Evolutionary conservation across 2,888 invertebrate species (phyloP).

Genomic region (Charanyca ferruginea): DNA sequence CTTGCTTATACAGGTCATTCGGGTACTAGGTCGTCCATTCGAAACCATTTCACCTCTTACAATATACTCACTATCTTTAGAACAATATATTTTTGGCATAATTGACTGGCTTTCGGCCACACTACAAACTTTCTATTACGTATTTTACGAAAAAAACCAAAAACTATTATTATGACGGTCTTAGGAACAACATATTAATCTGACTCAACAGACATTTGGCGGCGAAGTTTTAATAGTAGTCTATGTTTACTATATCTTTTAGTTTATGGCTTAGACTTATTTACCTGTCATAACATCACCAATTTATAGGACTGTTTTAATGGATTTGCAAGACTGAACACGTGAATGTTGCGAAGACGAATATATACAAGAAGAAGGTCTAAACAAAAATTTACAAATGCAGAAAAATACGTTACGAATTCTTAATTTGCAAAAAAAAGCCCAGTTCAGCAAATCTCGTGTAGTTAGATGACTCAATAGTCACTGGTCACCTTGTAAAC

Average conservation of each 20-base stretch:
- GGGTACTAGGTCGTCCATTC: slow-evolving; percentile 57
- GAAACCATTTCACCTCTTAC: slow-evolving; percentile 58
- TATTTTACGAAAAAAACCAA: slow-evolving; percentile 13
- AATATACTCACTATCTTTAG: slow-evolving; percentile 48
- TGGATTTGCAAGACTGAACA: slow-evolving; percentile 9
- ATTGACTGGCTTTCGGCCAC: slow-evolving; percentile 44
- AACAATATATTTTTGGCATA: slow-evolving; percentile 66
- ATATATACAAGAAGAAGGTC: neutral
- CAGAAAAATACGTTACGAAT: no score
- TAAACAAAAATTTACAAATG: neutral
- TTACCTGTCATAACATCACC: slow-evolving; percentile 10
- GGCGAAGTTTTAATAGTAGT: slow-evolving; percentile 12
- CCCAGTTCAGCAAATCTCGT: neutral
- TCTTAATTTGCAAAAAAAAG: neutral
- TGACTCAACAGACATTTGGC: slow-evolving; percentile 23
- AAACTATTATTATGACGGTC: slow-evolving; percentile 8
- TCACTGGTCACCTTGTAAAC: slow-evolving; percentile 59
- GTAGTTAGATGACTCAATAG: slow-evolving; percentile 35
- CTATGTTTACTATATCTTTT: slow-evolving; percentile 36
- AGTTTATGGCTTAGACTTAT: slow-evolving; percentile 20
- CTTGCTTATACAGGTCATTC: slow-evolving; percentile 65
- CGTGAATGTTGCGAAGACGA: neutral
- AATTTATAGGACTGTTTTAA: slow-evolving; percentile 6
- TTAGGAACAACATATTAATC: neutral
- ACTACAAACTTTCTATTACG: slow-evolving; percentile 14